Evolutionary conservation across 92 coral and sea anemone species (phyloP), one percentile per base, ranked within the genome.

Genomic region (Umimayanthus kanabou): DNA sequence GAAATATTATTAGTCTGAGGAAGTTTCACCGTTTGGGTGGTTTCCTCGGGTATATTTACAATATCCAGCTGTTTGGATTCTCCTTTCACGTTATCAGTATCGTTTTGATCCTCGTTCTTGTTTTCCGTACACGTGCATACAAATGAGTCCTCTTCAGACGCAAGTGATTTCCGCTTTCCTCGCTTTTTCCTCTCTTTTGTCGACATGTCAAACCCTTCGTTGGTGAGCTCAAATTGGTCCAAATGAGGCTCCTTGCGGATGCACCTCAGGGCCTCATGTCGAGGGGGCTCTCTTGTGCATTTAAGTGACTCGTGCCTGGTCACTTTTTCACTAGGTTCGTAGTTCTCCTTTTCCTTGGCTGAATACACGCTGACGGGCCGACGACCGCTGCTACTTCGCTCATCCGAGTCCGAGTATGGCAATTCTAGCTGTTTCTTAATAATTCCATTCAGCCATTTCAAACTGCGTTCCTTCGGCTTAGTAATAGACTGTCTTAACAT

Each of bases 381-480:
- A 13, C 80, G 84, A 9, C 72, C 72, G 50, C 91, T 77, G 66
- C 85, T 74, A 49, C 85, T 80, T 43, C 86, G 83, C 84, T 86
- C 89, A 4, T 92, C 91, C 55, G 88, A 80, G 18, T 90, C 82
- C 42, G 88, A 89, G 13, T 73, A 53, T 2, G 94, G 91, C 0
- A 91, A 33, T 45, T 91, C 98, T 74, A 93, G 76, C 71, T 93
- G 96, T 67, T 92, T 89, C 39, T 89, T 94, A 66, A 95, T 70
- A 47, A 95, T 90, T 47, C 88, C 98, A 55, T 92, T 92, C 15
- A 93, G 92, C 94, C 98, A 93, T 69, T 91, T 95, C 89, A 94
- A 73, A 75, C 92, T 93, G 61, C 92, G 85, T 85, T 94, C 98
- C 67, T 85, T 92, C 6, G 95, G 93, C 28, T 90, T 87, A 16